phyloP scores from a whole-genome alignment of 2,797 vertebrate species.

The Melanotaenia trifasciata region DNA sequence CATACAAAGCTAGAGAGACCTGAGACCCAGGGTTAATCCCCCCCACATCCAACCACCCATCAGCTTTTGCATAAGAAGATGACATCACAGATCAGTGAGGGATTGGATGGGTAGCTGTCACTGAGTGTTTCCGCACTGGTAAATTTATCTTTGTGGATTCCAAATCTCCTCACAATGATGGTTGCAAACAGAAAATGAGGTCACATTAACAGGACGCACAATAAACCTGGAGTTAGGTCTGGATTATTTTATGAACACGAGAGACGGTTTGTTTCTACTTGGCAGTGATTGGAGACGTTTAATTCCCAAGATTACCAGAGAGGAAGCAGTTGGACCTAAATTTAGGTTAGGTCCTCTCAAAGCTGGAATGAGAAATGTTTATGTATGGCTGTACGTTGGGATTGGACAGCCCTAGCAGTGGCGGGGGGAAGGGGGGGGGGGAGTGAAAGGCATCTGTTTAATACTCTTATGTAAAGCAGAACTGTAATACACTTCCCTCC shows the following conservation, averaged over 20 bases:
- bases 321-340: background rate
- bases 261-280: background rate
- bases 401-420: conserved; percentile 60
- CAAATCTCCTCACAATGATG: conserved; percentile 15
- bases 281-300: background rate
- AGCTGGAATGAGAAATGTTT: conserved; percentile 12
- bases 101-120: conserved; percentile 63
- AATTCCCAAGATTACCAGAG: background rate
- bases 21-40: conserved; percentile 73
- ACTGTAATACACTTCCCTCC: conserved; percentile 74
- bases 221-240: background rate
- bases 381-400: conserved; percentile 33
- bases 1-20: conserved; percentile 50
- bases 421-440: conserved; percentile 21
- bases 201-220: background rate
- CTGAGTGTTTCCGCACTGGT: conserved; percentile 33
- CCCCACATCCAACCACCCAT: conserved; percentile 64
- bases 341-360: background rate
- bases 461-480: conserved; percentile 83
- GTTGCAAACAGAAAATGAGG: background rate
- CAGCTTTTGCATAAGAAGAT: conserved; percentile 79
- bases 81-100: conserved; percentile 75
- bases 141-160: conserved; percentile 32
- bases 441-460: conserved; percentile 80
- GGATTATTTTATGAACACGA: background rate